Conservation (phyloP, 1,140 invertebrate species). For the Epicauta chinensis region DNA sequence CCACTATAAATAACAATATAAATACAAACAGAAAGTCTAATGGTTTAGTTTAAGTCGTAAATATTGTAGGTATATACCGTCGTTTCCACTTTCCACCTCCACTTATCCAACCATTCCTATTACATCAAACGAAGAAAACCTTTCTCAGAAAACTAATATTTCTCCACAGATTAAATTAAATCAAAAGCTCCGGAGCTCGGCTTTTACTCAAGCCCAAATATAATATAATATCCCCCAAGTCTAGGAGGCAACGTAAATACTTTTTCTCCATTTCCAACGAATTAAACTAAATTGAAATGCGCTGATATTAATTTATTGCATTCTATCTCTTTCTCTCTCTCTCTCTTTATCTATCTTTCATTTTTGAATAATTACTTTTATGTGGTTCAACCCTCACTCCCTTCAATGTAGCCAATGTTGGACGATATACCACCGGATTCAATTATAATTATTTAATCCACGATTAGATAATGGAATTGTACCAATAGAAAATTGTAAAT, state of each 20-base stretch:
- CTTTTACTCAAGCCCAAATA: conserved; percentile 23
- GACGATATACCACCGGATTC: too few relatives aligned
- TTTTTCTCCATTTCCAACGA: conserved; percentile 28
- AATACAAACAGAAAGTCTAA: conserved; percentile 33
- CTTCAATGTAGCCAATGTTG: too few relatives aligned
- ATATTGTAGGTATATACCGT: conserved; percentile 21
- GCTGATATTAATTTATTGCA: conserved; percentile 25
- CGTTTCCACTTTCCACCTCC: conserved; percentile 14
- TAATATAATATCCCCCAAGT: conserved; percentile 26
- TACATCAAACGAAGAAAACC: conserved; percentile 30
- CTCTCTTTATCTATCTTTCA: neutral
- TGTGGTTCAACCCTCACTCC: neutral
- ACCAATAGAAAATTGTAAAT: conserved; percentile 6
- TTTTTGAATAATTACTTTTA: conserved; percentile 22
- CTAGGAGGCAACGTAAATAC: conserved; percentile 26
- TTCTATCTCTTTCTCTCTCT: conserved; percentile 12
- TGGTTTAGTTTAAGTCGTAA: conserved; percentile 30
- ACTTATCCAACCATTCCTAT: conserved; percentile 19
- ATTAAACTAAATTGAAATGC: conserved; percentile 28
- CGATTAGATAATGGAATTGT: conserved; percentile 7
- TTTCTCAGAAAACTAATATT: conserved; percentile 36
- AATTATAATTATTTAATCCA: neutral
- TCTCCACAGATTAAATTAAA: conserved; percentile 37
- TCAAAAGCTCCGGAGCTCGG: conserved; percentile 29
- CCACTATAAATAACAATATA: conserved; percentile 33